Base-by-base conservation (phyloP, 2,888 invertebrate species). In the Mesoligia furuncula region DNA sequence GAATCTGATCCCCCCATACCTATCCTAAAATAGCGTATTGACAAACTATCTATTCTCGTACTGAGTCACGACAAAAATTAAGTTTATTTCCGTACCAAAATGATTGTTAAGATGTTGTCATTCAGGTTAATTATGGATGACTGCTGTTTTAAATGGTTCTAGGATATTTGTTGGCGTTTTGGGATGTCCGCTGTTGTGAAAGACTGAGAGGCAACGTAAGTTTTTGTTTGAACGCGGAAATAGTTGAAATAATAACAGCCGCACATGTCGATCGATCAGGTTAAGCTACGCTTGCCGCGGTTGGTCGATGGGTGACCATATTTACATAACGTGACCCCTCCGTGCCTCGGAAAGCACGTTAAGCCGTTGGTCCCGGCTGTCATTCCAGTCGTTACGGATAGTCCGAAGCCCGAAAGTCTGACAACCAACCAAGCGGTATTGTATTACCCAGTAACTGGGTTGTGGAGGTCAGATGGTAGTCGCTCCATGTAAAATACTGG, bases 1-100 rank as follows among this genome's bases (percentile, higher is more conserved):
- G 70, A 81, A 80, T 84, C 59, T 20, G 80, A 84, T 82, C 70
- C 75, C 42, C 83, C 68, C 45, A 51, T 71, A 57, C 27, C 17
- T 27, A 9, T 36, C 57, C 61, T 3, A 70, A 80, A 82, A 71
- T 82, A 82, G 75, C 3, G 6, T 74, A 80, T 82, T 84, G 81
- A 80, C 80, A 64, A 70, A 45, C 69, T 0, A 15, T 36, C 80
- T 81, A 80, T 80, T 81, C 42, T 59, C 0, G 80, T 80, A 1
- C 20, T n/a, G 66, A 66, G 74, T 73, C 84, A 73, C 39, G 48
- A 61, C 79, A 78, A 74, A 79, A 64, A 84, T 71, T 39, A 62
- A 20, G 17, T 70, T 80, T 82, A 84, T 71, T 82, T 75, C 13
- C 17, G 74, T 70, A 45, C 15, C 2, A 5, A 48, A 66, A 48